Conservation (phyloP, 2,888 invertebrate genomes). For the Pandemis cinnamomeana region DNA sequence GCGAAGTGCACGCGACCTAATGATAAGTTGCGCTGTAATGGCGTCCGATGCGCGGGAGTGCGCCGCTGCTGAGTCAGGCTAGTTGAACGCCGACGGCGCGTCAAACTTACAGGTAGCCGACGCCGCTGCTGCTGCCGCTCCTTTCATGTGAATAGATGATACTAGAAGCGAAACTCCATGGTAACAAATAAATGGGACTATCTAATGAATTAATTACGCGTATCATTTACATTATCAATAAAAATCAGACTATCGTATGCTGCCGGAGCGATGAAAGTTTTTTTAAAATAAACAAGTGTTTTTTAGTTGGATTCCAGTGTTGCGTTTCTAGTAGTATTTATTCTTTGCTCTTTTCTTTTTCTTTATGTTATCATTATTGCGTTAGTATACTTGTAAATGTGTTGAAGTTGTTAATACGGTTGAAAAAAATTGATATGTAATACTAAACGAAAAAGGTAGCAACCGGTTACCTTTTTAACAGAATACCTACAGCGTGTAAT, state of each 20-base stretch:
- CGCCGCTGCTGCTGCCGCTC: slow-evolving; percentile 48
- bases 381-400: slow-evolving; percentile 36
- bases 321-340: background rate
- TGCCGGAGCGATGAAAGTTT: background rate
- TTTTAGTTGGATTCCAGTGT: background rate
- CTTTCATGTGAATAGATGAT: background rate
- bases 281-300: background rate
- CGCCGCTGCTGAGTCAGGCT: slow-evolving; percentile 76
- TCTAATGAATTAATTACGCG: background rate
- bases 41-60: slow-evolving; percentile 63
- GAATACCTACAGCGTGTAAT: background rate
- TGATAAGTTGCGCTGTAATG: slow-evolving; percentile 72
- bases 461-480: background rate
- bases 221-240: no score
- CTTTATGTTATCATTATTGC: slow-evolving; percentile 41
- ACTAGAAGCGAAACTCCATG: background rate
- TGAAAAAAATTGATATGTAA: background rate
- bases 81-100: slow-evolving; percentile 62
- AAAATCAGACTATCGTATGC: no score
- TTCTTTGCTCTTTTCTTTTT: slow-evolving; percentile 44
- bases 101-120: slow-evolving; percentile 58
- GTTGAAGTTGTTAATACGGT: slow-evolving; percentile 16
- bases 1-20: slow-evolving; percentile 78
- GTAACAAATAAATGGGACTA: background rate
- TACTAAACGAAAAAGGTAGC: background rate